Base-by-base conservation (phyloP, 2,888 invertebrate genomes). In the Scaptomyza caliginosa region DNA sequence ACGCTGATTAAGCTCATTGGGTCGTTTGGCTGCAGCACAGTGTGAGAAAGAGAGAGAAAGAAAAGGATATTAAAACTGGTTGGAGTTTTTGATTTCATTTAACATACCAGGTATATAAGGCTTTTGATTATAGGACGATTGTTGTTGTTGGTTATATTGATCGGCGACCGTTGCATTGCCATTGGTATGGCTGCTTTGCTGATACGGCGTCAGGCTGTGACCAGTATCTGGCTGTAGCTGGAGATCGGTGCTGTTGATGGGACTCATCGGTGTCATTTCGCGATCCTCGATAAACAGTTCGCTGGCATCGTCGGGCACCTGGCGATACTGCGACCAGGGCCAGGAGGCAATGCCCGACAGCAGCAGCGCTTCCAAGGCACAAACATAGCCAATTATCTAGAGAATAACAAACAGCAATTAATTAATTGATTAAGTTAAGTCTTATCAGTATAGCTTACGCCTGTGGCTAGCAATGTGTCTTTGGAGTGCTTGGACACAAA, bases 401-500 rank as follows among this genome's bases (percentile, higher is more conserved):
- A 4, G 11, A 28, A 11, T n/a, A 0, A 5, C 10, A 28, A 24
- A 39, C 10, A 24, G 4, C 13, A 3, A 4, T 23, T 5, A 6
- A 10, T 32, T 13, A 0, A 21, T 8, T n/a, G 10, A 2, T 19
- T 13, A 0, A 5, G 5, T 7, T 4, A n/a, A n/a, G n/a, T 11
- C 1, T 23, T 4, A n/a, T 4, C 26, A 90, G 1, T 10, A 28
- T 3, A 5, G 30, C 93, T 92, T 92, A 94, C 94, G 88, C 94
- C 94, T 77, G 94, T 93, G 78, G 93, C 92, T 89, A 94, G 92
- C 69, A 95, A 91, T 88, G 95, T 95, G 80, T 95, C 94, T 90
- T 94, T 94, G 77, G 95, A 94, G 91, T 94, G 94, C 90, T 93
- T 94, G 72, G 95, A 94, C 78, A 95, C 94, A 94, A 94, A 94